Conservation (phyloP, 2,888 invertebrate genomes). For the Hirtodrosophila histrioides region DNA sequence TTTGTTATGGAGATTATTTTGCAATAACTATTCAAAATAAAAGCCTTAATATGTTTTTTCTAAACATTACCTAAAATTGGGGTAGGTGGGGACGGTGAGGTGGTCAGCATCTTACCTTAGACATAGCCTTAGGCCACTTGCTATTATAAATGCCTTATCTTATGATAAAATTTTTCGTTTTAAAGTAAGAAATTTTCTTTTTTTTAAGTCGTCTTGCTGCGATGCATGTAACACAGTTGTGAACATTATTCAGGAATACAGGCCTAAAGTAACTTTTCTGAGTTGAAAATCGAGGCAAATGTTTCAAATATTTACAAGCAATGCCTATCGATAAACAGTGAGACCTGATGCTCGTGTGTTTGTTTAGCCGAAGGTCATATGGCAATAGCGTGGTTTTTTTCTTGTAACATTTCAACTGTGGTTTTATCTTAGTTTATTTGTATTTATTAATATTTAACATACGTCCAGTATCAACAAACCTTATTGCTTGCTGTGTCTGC, state of each 20-base stretch:
- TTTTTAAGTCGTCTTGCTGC: constrained; percentile 19
- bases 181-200: constrained; percentile 9
- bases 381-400: constrained; percentile 4
- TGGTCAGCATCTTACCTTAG: constrained; percentile 43
- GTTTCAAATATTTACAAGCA: constrained; percentile 4
- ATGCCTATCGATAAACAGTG: constrained; percentile 15
- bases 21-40: constrained; percentile 4
- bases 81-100: neutral
- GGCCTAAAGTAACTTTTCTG: neutral
- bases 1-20: constrained; percentile 9
- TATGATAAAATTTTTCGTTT: constrained; percentile 7
- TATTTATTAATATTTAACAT: no score
- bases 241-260: constrained; percentile 16
- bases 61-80: no score
- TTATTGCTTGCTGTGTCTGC: no score
- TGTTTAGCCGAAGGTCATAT: constrained; percentile 1
- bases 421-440: neutral
- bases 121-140: constrained; percentile 27
- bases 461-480: no score
- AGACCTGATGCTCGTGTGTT: neutral
- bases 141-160: constrained; percentile 12
- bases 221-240: constrained; percentile 32
- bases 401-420: no score
- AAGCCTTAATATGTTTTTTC: no score
- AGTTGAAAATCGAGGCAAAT: constrained; percentile 26